phyloP scores from a whole-genome alignment of 2,797 vertebrate genomes.

The Coranthus polyacanthus region DNA sequence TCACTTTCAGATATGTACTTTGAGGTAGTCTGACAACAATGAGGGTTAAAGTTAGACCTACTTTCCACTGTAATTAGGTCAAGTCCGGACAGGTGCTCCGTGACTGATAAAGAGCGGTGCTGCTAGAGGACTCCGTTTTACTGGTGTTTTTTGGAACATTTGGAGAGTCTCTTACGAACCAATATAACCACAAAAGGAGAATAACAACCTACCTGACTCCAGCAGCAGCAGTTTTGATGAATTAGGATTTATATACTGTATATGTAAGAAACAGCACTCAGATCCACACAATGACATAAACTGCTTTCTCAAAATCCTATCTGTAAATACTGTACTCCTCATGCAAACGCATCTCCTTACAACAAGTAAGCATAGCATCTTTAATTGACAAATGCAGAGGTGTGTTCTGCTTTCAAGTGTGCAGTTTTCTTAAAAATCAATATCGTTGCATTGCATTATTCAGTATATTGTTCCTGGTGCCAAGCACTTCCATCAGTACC shows the following conservation, averaged over 20 bases:
- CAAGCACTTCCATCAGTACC: conserved; percentile 33
- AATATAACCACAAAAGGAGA: conserved; percentile 33
- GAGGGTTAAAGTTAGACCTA: conserved; percentile 75
- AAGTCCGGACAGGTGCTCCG: conserved; percentile 73
- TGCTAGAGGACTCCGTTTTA: conserved; percentile 57
- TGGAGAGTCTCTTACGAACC: conserved; percentile 33
- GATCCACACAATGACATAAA: not conserved
- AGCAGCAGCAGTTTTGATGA: conserved; percentile 5
- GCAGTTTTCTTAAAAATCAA: conserved; percentile 48
- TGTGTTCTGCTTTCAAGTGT: conserved; percentile 21
- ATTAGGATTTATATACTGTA: conserved; percentile 2
- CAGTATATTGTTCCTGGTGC: conserved; percentile 43
- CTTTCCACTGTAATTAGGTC: conserved; percentile 78
- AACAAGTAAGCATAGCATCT: conserved; percentile 47
- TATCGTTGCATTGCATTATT: conserved; percentile 59
- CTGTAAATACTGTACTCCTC: conserved; percentile 36
- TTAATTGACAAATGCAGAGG: conserved; percentile 33
- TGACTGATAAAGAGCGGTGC: conserved; percentile 72
- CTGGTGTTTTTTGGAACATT: conserved; percentile 18
- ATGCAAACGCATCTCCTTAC: conserved; percentile 22
- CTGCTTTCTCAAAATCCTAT: conserved; percentile 15
- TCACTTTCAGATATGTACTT: conserved; percentile 46
- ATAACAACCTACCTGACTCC: conserved; percentile 7
- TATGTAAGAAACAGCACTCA: not conserved
- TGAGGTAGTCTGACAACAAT: conserved; percentile 55